Percentiles rank a stretch among this genome's conserved stretches.
These are phyloP conservation scores for Microctenopoma lineatum DNA, from an alignment of 2,797 vertebrate genomes.

Conservation along the genomic window DNA sequence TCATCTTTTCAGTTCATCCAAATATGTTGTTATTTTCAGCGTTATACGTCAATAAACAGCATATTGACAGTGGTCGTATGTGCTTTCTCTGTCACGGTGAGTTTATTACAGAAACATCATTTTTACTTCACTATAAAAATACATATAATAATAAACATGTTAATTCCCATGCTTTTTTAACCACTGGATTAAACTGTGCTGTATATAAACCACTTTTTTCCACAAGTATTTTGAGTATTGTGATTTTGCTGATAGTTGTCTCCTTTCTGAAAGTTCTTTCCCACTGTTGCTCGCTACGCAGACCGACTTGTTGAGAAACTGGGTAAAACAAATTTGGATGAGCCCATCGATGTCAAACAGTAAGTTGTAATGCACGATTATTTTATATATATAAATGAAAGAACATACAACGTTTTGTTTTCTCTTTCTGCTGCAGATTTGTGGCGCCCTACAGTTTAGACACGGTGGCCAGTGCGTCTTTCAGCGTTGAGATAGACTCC, in stretches of 20 bases:
- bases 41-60: too few relatives aligned
- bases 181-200: too few relatives aligned
- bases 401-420: not conserved
- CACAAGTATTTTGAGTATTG: too few relatives aligned
- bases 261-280: slow-evolving; percentile 81
- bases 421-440: slow-evolving; percentile 67
- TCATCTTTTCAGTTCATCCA: not conserved
- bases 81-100: too few relatives aligned
- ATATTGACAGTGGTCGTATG: too few relatives aligned
- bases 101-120: too few relatives aligned
- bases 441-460: slow-evolving; percentile 87
- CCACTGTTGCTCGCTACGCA: slow-evolving; percentile 83
- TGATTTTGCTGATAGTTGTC: not conserved
- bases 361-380: slow-evolving; percentile 59
- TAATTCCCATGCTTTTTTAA: too few relatives aligned
- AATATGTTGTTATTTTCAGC: too few relatives aligned
- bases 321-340: slow-evolving; percentile 66
- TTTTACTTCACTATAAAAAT: too few relatives aligned
- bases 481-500: slow-evolving; percentile 85
- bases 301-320: slow-evolving; percentile 83
- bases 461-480: slow-evolving; percentile 84
- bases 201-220: too few relatives aligned
- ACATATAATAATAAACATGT: too few relatives aligned
- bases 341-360: slow-evolving; percentile 81
- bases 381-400: too few relatives aligned